Evolutionary conservation across 2,113 vertebrate genomes (phyloP).

Genomic region (Miniopterus natalensis): DNA sequence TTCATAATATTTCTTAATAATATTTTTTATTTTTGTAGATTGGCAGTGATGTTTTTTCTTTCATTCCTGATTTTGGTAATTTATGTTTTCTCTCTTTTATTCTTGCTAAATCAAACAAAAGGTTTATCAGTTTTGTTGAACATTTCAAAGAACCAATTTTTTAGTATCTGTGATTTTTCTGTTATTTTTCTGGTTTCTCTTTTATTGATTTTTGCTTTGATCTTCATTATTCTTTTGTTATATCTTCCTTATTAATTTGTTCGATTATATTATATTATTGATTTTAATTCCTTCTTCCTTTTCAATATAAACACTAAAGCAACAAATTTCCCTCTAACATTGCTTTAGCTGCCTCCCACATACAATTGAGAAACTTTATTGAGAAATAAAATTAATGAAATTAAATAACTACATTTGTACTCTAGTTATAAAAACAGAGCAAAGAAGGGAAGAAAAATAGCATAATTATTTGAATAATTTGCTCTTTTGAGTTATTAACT

Average conservation of each 20-base stretch:
- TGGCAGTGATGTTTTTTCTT: neutral
- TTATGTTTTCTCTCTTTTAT: neutral
- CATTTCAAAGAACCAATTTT: neutral
- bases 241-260: neutral
- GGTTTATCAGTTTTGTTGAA: neutral
- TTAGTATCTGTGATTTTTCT: neutral
- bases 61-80: neutral
- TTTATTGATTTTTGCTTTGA: neutral
- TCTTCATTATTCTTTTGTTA: neutral
- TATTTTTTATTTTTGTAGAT: neutral
- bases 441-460: neutral
- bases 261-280: neutral
- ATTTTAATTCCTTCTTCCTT: neutral
- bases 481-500: neutral
- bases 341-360: neutral
- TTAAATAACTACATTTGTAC: neutral
- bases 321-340: neutral
- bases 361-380: neutral
- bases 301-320: neutral
- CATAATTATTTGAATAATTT: neutral
- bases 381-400: conserved; percentile 1
- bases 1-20: neutral
- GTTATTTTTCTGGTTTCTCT: neutral
- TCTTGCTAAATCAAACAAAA: neutral
- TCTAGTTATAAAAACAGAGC: neutral